These are phyloP conservation scores for Acomys russatus DNA, from an alignment of 2,797 vertebrate species.

Conservation along the genomic window DNA sequence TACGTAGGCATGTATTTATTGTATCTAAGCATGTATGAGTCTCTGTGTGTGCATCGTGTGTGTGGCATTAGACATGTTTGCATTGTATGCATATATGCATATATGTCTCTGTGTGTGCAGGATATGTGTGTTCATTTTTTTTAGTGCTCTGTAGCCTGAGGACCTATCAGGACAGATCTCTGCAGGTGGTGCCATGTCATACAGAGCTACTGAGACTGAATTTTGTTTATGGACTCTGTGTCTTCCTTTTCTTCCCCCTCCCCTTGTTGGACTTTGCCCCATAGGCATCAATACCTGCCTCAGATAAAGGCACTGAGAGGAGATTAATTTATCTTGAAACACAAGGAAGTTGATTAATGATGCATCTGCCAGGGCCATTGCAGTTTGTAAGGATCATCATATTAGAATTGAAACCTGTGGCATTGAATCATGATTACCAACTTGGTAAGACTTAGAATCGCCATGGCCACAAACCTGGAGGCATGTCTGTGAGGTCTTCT, in stretches of 20 bases:
- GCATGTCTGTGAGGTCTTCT: background rate
- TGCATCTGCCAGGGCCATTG: background rate
- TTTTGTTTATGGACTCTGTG: background rate
- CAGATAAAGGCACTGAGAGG: background rate
- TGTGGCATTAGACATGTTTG: background rate
- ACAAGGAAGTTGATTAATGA: slow-evolving; percentile 10
- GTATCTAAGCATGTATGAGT: background rate
- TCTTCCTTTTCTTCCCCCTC: background rate
- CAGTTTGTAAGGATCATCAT: too few species aligned
- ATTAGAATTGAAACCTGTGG: background rate
- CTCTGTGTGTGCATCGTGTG: background rate
- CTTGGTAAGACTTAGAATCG: background rate
- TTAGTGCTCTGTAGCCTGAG: background rate
- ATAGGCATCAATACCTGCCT: background rate
- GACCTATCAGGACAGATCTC: background rate
- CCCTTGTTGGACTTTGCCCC: background rate
- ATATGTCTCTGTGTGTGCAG: background rate
- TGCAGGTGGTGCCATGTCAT: background rate
- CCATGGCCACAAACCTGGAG: background rate
- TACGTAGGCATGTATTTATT: background rate
- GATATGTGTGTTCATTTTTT: background rate
- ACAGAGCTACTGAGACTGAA: background rate
- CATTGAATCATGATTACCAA: background rate
- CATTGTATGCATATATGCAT: background rate
- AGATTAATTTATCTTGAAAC: background rate